phyloP scores from a whole-genome alignment of 2,113 vertebrate genomes.

The Tupaia chinensis region DNA sequence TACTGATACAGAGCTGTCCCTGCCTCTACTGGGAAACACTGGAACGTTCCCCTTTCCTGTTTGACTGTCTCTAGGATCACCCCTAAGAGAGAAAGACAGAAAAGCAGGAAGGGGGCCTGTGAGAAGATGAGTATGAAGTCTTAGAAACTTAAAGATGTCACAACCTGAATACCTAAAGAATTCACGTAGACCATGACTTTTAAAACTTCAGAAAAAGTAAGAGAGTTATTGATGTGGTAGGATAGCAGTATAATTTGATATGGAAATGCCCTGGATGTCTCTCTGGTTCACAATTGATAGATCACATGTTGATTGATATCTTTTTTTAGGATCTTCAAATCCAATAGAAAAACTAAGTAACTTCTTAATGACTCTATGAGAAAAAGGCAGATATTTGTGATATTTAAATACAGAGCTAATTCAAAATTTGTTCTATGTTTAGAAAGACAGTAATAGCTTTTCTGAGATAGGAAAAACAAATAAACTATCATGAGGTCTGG shows the following conservation, averaged over 20 bases:
- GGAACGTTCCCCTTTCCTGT: background rate
- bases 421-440: background rate
- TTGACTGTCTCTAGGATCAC: background rate
- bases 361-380: background rate
- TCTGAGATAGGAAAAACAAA: background rate
- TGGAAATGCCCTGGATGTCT: background rate
- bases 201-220: background rate
- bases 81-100: background rate
- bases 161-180: background rate
- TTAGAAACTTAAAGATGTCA: background rate
- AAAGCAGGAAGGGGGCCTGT: background rate
- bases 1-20: rapidly evolving
- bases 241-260: rapidly evolving
- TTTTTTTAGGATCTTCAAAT: background rate
- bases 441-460: background rate
- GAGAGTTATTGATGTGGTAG: background rate
- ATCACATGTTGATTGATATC: background rate
- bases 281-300: background rate
- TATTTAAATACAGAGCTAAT: background rate
- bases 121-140: background rate
- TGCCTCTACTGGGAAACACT: background rate
- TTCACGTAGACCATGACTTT: too few species aligned
- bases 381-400: background rate
- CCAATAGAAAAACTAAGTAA: background rate
- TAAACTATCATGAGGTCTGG: background rate